Evolutionary conservation across 2,797 vertebrate species (phyloP).

Genomic region (Sebastes cheni): DNA sequence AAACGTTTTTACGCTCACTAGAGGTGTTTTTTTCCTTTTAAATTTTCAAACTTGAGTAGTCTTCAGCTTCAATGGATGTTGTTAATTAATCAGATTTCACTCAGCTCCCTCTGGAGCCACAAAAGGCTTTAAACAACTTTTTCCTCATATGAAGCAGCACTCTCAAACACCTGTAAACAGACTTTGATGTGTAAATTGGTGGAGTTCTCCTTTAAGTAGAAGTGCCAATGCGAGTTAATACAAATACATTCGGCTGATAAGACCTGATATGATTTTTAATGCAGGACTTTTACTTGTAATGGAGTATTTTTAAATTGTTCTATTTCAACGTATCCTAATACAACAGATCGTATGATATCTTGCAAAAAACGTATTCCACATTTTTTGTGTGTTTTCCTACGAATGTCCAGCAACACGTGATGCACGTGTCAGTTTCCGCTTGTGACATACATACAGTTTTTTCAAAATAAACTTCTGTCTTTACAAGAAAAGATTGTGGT

Average conservation of each 20-base stretch:
- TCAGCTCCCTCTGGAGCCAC: background rate
- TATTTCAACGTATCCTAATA: no score
- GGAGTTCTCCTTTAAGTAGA: background rate
- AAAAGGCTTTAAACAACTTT: background rate
- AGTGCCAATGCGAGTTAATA: background rate
- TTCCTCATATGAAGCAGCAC: background rate
- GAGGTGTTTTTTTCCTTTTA: background rate
- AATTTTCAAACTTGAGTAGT: background rate
- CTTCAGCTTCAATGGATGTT: background rate
- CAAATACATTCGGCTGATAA: no score
- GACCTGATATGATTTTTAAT: background rate
- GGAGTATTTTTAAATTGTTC: background rate
- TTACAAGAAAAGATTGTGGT: no score
- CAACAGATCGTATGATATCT: no score
- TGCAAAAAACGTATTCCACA: no score
- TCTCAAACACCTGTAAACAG: background rate
- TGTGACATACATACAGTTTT: accelerated
- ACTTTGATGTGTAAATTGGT: background rate
- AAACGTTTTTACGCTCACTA: no score
- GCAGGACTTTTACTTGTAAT: background rate
- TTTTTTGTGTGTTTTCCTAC: no score
- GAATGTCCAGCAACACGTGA: no score
- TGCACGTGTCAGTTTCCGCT: no score
- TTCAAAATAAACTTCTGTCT: no score
- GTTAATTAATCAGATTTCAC: background rate